Conservation (phyloP, 37 sponge, comb jelly and placozoan species). For the Agelas oroides region DNA sequence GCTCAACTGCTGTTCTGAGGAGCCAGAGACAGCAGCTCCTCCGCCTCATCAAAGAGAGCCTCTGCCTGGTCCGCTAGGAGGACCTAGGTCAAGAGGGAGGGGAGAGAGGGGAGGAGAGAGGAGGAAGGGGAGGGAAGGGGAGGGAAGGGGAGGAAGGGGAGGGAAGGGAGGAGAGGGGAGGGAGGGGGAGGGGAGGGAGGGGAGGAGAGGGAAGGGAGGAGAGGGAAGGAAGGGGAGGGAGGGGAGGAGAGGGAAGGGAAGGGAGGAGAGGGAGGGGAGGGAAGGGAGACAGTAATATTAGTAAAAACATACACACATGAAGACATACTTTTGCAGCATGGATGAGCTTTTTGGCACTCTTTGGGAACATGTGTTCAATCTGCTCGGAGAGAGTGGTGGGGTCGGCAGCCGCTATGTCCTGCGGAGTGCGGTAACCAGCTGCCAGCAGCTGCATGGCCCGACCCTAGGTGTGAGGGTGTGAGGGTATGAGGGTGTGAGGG, state of each 20-base stretch:
- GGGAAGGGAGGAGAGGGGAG: not conserved
- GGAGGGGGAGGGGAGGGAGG: not conserved
- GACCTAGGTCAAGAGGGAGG: slow-evolving; percentile 44
- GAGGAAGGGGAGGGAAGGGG: not conserved
- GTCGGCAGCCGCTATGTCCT: slow-evolving; percentile 67
- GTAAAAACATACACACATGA: slow-evolving; percentile 7
- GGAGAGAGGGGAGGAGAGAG: not conserved
- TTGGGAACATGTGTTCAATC: slow-evolving; percentile 70
- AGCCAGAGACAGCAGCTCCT: slow-evolving; percentile 54
- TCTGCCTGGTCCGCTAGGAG: slow-evolving; percentile 81
- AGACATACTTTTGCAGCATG: slow-evolving; percentile 75
- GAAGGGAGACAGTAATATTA: no score
- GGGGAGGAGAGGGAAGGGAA: not conserved
- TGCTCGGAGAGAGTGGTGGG: slow-evolving; percentile 53
- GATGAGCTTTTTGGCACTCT: slow-evolving; percentile 69
- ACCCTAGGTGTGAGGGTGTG: slow-evolving; percentile 49
- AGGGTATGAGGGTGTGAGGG: no score
- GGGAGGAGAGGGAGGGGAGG: not conserved
- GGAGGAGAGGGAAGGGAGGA: no score
- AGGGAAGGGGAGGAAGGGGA: not conserved
- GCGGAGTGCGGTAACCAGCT: slow-evolving; percentile 82
- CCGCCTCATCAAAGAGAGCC: slow-evolving; percentile 79
- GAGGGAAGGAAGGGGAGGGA: not conserved
- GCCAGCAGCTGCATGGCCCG: slow-evolving; percentile 87
- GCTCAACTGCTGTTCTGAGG: no score